These are phyloP conservation scores for Cossypha heuglini DNA, from an alignment of 2,797 vertebrate genomes.

Conservation along the genomic window DNA sequence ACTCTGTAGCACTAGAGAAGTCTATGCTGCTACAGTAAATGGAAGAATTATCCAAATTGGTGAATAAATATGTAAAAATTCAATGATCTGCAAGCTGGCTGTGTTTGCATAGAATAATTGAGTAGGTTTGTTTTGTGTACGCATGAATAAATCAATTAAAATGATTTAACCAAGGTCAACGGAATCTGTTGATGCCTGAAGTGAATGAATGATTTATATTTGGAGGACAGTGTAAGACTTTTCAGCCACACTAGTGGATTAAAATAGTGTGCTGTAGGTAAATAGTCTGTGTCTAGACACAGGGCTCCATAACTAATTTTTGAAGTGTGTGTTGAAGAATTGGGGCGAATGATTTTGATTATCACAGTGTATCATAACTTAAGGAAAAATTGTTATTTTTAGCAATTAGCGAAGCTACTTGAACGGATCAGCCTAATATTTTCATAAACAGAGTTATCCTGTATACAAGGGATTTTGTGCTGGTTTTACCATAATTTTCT, in stretches of 20 bases:
- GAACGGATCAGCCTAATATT: not conserved
- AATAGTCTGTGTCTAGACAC: not conserved
- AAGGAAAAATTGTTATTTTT: not conserved
- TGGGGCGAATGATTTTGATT: not conserved
- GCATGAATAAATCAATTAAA: conserved; percentile 51
- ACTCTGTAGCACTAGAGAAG: not conserved
- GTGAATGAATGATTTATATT: not conserved
- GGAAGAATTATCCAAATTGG: not conserved
- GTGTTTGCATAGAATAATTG: conserved; percentile 47
- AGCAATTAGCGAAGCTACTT: not conserved
- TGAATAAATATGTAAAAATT: conserved; percentile 41
- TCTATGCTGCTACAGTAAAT: not conserved
- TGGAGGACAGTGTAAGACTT: not conserved
- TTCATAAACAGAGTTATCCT: not conserved
- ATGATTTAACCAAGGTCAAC: conserved; percentile 10
- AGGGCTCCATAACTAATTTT: not conserved
- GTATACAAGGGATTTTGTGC: not conserved
- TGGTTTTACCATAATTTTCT: not conserved
- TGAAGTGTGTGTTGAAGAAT: not conserved
- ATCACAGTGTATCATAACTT: not conserved
- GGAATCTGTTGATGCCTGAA: conserved; percentile 8
- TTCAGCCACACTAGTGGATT: not conserved
- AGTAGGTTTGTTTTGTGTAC: conserved; percentile 21
- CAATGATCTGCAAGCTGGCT: conserved; percentile 40
- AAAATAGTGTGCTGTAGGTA: not conserved